Conservation (phyloP, 2,888 invertebrate genomes). For the Steromphala cineraria region DNA sequence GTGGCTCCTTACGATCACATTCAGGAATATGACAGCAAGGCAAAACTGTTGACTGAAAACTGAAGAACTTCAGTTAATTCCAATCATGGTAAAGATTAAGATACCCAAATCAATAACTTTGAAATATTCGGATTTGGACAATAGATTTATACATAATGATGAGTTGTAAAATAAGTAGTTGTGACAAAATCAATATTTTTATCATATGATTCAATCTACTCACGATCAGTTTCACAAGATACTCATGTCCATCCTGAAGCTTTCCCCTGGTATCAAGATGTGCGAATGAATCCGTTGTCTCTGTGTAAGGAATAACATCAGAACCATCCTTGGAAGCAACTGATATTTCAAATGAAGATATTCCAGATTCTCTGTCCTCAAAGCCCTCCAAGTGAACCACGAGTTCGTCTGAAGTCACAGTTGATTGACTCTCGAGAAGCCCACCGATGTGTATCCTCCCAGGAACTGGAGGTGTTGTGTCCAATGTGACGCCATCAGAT, state of each 20-base stretch:
- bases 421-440: not conserved
- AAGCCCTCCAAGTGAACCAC: slow-evolving; percentile 28
- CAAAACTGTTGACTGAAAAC: no score
- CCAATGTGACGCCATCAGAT: not conserved
- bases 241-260: not conserved
- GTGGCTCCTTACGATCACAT: no score
- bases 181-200: no score
- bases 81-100: no score
- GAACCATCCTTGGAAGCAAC: not conserved
- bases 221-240: not conserved
- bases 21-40: no score
- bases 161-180: no score
- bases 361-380: slow-evolving; percentile 37
- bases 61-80: no score
- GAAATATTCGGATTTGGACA: no score
- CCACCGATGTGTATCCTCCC: not conserved
- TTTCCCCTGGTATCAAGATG: not conserved
- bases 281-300: not conserved
- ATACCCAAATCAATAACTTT: no score
- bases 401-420: not conserved
- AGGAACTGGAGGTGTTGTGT: not conserved
- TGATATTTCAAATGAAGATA: slow-evolving; percentile 20
- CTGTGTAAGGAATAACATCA: not conserved
- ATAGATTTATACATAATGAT: no score
- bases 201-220: not conserved